Evolutionary conservation across 2,113 vertebrate species (phyloP).

Genomic region (Calyptommatus sinebrachiatus): DNA sequence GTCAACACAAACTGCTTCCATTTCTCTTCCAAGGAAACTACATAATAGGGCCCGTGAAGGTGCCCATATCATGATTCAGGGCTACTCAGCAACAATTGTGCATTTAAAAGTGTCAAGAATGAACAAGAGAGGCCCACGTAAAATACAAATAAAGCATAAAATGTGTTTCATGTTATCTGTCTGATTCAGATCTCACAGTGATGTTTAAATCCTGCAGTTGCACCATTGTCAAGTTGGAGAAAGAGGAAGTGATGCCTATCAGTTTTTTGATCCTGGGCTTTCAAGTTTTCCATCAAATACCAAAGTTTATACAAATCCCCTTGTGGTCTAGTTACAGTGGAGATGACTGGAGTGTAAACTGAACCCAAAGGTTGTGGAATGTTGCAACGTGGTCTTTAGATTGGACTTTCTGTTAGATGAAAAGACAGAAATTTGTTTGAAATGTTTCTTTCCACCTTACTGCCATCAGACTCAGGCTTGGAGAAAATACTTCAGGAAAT

Average conservation of each 20-base stretch:
- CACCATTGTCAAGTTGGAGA: too few relatives aligned
- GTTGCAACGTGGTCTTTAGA: not conserved
- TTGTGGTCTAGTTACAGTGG: not conserved
- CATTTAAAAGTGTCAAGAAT: not conserved
- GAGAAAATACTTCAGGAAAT: constrained; percentile 44
- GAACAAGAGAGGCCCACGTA: not conserved
- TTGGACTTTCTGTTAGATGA: not conserved
- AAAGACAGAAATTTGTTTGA: not conserved
- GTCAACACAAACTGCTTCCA: too few relatives aligned
- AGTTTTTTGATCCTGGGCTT: not conserved
- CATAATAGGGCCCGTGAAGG: too few relatives aligned
- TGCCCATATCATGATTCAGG: too few relatives aligned
- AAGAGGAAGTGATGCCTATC: not conserved
- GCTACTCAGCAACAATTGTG: not conserved
- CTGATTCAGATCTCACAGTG: too few relatives aligned
- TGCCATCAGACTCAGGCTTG: not conserved
- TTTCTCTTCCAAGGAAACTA: too few relatives aligned
- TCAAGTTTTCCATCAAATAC: not conserved
- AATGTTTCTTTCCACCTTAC: constrained; percentile 16
- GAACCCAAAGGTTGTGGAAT: not conserved
- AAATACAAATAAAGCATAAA: not conserved
- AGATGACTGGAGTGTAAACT: not conserved
- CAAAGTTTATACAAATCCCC: not conserved
- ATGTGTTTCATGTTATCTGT: not conserved
- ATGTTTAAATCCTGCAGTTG: too few relatives aligned